A percentile compares a stretch with the other conserved stretches of the same genome.
Evolutionary conservation across 2,797 vertebrate species (phyloP).

Genomic region (Phalanger gymnotis): DNA sequence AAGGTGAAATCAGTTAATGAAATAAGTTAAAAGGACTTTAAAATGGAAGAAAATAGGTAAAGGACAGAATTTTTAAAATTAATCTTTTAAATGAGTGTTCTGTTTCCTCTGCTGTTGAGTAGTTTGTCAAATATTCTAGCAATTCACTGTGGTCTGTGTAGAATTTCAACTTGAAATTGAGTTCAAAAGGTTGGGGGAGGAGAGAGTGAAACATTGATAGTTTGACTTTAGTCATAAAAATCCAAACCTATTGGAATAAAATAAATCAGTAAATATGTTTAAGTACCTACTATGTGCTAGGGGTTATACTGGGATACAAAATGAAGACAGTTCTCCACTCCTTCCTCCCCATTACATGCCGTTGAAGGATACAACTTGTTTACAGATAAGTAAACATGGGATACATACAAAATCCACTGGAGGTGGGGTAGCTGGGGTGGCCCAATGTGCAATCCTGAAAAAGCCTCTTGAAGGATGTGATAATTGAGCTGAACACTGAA

Average conservation of each 20-base stretch:
- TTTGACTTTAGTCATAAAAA: not conserved
- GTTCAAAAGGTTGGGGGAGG: not conserved
- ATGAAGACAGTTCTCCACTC: not conserved
- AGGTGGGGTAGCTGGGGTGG: not conserved
- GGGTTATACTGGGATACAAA: not conserved
- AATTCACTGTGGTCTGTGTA: not conserved
- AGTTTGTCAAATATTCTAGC: not conserved
- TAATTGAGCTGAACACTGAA: not conserved
- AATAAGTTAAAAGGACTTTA: not conserved
- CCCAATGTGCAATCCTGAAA: not conserved
- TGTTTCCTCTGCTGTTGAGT: not conserved
- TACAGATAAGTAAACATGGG: not conserved
- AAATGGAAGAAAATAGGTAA: not conserved
- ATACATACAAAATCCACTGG: not conserved
- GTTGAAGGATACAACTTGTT: not conserved
- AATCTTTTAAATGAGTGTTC: not conserved
- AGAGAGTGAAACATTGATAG: not conserved
- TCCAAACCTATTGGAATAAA: not conserved
- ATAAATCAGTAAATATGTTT: not conserved
- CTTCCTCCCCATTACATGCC: not conserved
- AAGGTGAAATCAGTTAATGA: not conserved
- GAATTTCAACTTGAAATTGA: not conserved
- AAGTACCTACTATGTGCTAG: not conserved
- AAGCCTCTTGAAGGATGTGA: not conserved
- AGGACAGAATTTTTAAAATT: not conserved